Conservation (phyloP, 2,113 vertebrate genomes). For the Taurulus bubalis region DNA sequence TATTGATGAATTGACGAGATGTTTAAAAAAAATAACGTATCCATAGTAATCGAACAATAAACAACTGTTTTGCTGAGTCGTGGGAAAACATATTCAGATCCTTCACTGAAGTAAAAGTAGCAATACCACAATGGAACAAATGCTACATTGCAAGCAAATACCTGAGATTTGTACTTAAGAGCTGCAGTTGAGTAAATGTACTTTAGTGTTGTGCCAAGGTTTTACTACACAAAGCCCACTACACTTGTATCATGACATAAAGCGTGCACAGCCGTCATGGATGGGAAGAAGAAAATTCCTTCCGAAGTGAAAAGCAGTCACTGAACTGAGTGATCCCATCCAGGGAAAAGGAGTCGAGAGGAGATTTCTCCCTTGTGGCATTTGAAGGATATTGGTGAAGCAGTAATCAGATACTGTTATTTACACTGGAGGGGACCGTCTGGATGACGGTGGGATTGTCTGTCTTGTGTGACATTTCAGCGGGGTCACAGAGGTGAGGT, state of each 20-base stretch:
- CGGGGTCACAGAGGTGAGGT: slow-evolving; percentile 55
- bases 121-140: background rate
- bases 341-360: slow-evolving; percentile 24
- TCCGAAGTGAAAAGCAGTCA: background rate
- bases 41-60: background rate
- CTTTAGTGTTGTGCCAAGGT: background rate
- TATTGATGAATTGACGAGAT: background rate
- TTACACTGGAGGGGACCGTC: slow-evolving; percentile 52
- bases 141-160: background rate
- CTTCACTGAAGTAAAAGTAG: background rate
- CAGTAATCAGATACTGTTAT: slow-evolving; percentile 57
- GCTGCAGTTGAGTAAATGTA: background rate
- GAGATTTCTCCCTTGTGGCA: slow-evolving; percentile 46
- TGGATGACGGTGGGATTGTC: slow-evolving; percentile 57
- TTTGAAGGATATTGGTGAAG: slow-evolving; percentile 54
- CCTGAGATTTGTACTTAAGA: background rate
- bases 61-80: background rate
- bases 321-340: slow-evolving; percentile 26
- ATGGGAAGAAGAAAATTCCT: background rate
- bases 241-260: background rate
- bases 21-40: background rate
- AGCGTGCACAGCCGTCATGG: background rate
- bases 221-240: background rate
- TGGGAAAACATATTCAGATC: background rate
- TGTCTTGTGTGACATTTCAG: slow-evolving; percentile 77